Base-by-base conservation (phyloP, 1,140 invertebrate genomes). In the Zaprionus vittiger region DNA sequence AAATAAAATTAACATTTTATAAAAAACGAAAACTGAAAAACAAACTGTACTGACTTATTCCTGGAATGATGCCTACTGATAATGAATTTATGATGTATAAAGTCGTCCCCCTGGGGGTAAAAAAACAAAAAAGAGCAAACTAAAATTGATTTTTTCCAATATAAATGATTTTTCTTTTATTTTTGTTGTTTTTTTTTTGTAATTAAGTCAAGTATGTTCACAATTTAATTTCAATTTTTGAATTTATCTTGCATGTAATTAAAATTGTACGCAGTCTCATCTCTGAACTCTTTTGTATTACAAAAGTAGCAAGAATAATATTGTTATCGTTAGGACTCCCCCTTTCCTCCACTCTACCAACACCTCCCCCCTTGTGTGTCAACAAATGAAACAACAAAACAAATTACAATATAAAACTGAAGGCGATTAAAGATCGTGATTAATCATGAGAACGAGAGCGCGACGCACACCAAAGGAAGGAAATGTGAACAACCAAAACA, bases 1-100 rank as follows among this genome's bases (percentile, higher is more conserved):
- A 90, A 90, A 90, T 91, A 90, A 85, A 91, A 91, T 79, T 90
- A 90, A 90, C 77, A 77, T 90, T 90, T 90, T 90, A 75, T 91
- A 90, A 65, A 90, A 89, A 65, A 73, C 66, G 26, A 12, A 34
- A 64, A 62, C 31, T 34, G 41, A 31, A 17, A 31, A 54, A 61
- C 44, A 31, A 54, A 55, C 44, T 34, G 31, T 47, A 59, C 26
- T 56, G 14, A 37, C 34, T 17, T 61, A 15, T 59, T 26, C 22
- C n/a, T 17, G 41, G 41, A 47, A 17, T 47, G 41, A 17, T n/a
- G 41, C 17, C n/a, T 7, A 47, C 6, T 44, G 41, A 17, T 44
- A 44, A 37, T 31, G 28, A 31, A 47, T 47, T n/a, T 47, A 17
- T 17, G 41, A 47, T 47, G 41, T 47, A 17, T 17, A n/a, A 44